A percentile compares a stretch with the other conserved stretches of the same genome.
phyloP scores from a whole-genome alignment of 2,797 vertebrate genomes.

The Tragelaphus oryx region DNA sequence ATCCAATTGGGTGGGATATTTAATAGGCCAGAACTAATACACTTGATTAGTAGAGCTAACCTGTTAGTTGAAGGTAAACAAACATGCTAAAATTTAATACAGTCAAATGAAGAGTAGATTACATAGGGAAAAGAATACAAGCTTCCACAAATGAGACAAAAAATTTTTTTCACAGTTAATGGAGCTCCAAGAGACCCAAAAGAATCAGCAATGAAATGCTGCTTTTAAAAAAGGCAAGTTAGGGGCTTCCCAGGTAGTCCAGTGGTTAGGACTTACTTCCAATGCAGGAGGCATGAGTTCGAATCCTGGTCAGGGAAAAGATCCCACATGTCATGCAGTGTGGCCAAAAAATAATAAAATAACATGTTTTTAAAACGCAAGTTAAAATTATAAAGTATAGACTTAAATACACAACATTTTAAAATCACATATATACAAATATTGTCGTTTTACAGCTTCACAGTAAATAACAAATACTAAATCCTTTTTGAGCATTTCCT shows the following conservation, averaged over 20 bases:
- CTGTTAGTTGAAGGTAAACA: neutral
- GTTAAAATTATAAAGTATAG: neutral
- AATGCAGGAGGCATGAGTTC: neutral
- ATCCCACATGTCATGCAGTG: neutral
- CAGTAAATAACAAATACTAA: neutral
- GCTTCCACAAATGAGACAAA: neutral
- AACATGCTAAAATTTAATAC: neutral
- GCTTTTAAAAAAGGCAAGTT: neutral
- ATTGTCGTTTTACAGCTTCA: neutral
- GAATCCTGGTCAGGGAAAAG: neutral
- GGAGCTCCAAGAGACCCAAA: neutral
- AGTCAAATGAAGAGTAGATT: neutral
- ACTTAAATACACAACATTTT: slow-evolving; percentile 14
- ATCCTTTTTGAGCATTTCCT: neutral
- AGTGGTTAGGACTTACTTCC: neutral
- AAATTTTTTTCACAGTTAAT: neutral
- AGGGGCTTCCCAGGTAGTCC: neutral
- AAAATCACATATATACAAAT: neutral
- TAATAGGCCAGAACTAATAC: neutral
- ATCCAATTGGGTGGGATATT: neutral
- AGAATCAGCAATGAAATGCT: neutral
- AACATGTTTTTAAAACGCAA: neutral
- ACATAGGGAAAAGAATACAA: neutral
- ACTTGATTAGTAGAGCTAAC: neutral
- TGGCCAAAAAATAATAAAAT: neutral